phyloP scores from a whole-genome alignment of 2,113 vertebrate genomes.

The Erythrocercus mccallii region DNA sequence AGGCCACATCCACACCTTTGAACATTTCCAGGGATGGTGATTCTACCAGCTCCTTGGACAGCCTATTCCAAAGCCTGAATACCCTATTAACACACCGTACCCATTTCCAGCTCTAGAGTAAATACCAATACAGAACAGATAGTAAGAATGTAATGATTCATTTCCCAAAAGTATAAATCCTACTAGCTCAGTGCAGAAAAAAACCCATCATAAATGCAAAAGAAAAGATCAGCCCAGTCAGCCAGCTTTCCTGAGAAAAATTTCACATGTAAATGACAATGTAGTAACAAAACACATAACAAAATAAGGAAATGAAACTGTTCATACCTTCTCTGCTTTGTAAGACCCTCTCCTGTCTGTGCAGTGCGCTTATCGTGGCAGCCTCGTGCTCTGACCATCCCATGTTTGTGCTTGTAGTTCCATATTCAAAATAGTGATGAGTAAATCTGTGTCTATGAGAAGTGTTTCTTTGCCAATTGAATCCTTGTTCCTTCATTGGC shows the following conservation, averaged over 20 bases:
- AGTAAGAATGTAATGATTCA: neutral
- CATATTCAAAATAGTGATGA: neutral
- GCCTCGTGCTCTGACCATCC: neutral
- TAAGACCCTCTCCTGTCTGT: neutral
- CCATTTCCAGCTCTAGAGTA: neutral
- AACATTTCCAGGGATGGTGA: neutral
- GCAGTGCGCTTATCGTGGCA: rapidly evolving
- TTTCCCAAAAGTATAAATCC: neutral
- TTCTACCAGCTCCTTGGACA: neutral
- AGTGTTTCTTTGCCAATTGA: neutral
- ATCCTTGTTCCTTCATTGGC: neutral
- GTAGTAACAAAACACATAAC: neutral
- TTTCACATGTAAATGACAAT: neutral
- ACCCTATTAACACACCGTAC: neutral
- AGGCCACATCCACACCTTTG: neutral
- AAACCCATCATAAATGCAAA: neutral
- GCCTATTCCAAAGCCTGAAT: neutral
- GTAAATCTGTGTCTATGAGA: neutral
- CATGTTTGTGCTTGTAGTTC: neutral
- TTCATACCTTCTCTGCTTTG: neutral
- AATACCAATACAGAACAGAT: neutral
- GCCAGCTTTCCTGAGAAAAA: neutral
- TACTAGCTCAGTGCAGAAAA: neutral
- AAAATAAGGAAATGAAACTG: neutral
- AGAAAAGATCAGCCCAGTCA: neutral